A percentile compares a stretch with the other conserved stretches of the same genome.
phyloP scores from a whole-genome alignment of 2,797 vertebrate species.

The Pelobates cultripes region DNA sequence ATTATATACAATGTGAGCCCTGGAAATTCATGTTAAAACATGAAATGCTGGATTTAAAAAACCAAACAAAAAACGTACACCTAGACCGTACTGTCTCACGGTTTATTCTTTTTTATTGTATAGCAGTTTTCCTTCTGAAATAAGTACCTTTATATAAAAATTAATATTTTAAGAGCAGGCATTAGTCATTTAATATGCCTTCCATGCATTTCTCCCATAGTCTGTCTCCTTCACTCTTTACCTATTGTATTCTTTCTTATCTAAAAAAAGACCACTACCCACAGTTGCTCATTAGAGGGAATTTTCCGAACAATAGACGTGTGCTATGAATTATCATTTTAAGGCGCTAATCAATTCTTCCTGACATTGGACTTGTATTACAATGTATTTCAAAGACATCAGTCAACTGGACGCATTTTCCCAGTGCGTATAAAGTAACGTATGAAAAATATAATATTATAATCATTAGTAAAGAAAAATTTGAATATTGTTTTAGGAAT shows the following conservation, averaged over 20 bases:
- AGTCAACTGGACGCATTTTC: constrained; percentile 53
- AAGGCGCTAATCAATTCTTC: constrained; percentile 56
- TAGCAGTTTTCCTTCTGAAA: constrained; percentile 5
- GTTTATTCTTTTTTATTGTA: constrained; percentile 12
- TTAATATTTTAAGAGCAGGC: constrained; percentile 41
- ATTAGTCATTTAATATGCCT: constrained; percentile 51
- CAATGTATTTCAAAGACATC: constrained; percentile 57
- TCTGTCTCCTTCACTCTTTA: constrained; percentile 42
- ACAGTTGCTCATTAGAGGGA: constrained; percentile 52
- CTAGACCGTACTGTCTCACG: too few relatives aligned
- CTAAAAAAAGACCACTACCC: constrained; percentile 53
- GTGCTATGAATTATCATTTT: constrained; percentile 55
- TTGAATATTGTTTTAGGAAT: constrained; percentile 55
- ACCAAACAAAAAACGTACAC: too few relatives aligned
- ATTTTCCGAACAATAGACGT: constrained; percentile 52
- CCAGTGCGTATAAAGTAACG: constrained; percentile 46
- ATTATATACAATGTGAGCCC: too few relatives aligned
- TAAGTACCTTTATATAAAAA: constrained; percentile 49
- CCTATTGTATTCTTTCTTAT: constrained; percentile 55
- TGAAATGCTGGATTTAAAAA: too few relatives aligned
- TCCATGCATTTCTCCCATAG: constrained; percentile 29
- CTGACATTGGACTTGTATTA: constrained; percentile 56
- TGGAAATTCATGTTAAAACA: too few relatives aligned
- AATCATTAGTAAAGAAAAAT: constrained; percentile 52
- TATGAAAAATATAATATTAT: constrained; percentile 56